Percentiles rank a stretch among this genome's conserved stretches.
Conservation (phyloP, 2,797 vertebrate species). For the Coilia nasus region DNA sequence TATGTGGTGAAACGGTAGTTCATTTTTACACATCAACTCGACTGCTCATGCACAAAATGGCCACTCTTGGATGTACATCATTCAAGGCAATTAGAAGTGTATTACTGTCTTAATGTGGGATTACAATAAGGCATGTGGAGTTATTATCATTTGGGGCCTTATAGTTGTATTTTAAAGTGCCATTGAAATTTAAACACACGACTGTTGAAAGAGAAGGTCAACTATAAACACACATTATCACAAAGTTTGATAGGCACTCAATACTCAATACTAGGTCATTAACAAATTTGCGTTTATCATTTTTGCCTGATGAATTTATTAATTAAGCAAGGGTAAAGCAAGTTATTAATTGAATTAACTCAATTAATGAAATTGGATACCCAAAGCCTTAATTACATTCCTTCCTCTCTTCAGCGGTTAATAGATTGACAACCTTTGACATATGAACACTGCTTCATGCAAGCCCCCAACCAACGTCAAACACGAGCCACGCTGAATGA, state of each 20-base stretch:
- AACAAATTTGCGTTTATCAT: slow-evolving; percentile 10
- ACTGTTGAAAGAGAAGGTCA: slow-evolving; percentile 14
- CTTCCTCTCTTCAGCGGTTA: background rate
- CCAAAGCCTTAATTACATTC: slow-evolving; percentile 15
- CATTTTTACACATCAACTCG: background rate
- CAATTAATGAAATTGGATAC: slow-evolving; percentile 25
- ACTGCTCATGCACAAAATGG: background rate
- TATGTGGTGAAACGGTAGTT: background rate
- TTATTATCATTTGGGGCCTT: background rate
- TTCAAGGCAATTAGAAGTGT: background rate
- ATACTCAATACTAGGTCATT: background rate
- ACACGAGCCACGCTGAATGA: background rate
- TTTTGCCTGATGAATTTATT: slow-evolving; percentile 18
- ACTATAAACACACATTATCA: background rate
- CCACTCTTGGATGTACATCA: background rate
- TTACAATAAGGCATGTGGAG: background rate
- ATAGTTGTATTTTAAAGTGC: slow-evolving; percentile 1
- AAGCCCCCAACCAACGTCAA: background rate
- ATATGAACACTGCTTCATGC: background rate
- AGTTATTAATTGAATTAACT: slow-evolving; percentile 25
- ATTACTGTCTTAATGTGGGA: background rate
- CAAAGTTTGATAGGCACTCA: background rate
- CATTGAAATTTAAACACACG: slow-evolving; percentile 5
- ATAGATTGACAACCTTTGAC: background rate
- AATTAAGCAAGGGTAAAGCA: slow-evolving; percentile 11